Base-by-base conservation (phyloP, 1,140 invertebrate genomes). In the Trichonephila clavata region DNA sequence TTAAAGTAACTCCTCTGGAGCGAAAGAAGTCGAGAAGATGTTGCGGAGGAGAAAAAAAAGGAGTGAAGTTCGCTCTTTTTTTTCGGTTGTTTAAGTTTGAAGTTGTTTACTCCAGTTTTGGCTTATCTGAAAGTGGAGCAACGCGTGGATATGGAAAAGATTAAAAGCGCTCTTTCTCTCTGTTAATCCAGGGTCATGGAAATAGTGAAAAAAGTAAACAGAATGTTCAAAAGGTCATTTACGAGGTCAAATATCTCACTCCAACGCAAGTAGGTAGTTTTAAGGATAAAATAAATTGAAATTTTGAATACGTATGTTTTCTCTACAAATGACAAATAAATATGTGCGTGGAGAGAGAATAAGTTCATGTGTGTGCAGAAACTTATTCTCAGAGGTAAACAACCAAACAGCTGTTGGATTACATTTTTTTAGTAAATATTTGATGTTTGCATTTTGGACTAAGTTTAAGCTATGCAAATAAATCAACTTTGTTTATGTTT, bases 81-180 rank as follows among this genome's bases (percentile, higher is more conserved):
- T 61, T 77, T 39, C 32, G 24, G 5, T 77, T 77, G 71, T 32
- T 10, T 18, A 39, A 39, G 27, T 39, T 77, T 39, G 71, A 77
- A 77, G 71, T 77, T 77, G 71, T 77, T 77, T 77, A 77, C 71
- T 77, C 71, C 18, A 14, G 4, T 18, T 27, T 77, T 32, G 27
- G 32, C 71, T 77, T 77, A 77, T 77, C 71, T 77, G 32, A 27
- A 77, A 77, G 71, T 32, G 32, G 71, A 77, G 71, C 32, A 77
- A 39, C 71, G 71, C 16, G 71, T 77, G 71, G 32, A 77, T 77
- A 77, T 77, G 18, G 71, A 77, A 39, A 32, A 77, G 71, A 77
- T 77, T 77, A 77, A 77, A 27, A 20, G 18, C 32, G 7, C 2
- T 20, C 27, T 77, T 71, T 32, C 65, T 77, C 32, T 39, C 71